Evolutionary conservation across 1,140 invertebrate species (phyloP), one percentile per base, ranked within the genome.

Genomic region (Carposina sasakii): DNA sequence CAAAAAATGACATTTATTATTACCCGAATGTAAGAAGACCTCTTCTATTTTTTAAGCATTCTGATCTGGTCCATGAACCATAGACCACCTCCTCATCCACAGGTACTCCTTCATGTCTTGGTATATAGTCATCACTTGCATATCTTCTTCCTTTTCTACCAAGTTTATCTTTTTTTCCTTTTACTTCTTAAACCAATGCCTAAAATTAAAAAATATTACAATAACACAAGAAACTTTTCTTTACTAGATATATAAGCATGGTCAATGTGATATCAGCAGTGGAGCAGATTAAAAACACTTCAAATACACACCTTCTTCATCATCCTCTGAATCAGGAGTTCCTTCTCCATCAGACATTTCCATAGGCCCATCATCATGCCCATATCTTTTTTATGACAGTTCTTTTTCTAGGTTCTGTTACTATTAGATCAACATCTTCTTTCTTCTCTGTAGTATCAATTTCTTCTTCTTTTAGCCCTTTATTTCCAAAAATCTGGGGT

Each of bases 401-500:
- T 48, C 98, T 88, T 68, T 96, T 87, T 55, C 98, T 85, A 1
- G 98, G 98, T 81, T 99, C 97, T 36, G 95, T 93, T 49, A 99
- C 91, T 9, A 99, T 97, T 54, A 99, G 86, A 67, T 98, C 95
- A 78, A 91, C 90, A 61, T 92, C 92, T 58, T 92, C 90, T 76
- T 93, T 91, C 62, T 93, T 91, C 66, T 96, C 95, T 44, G 97
- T 96, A 0, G 95, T 92, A 84, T 99, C 97, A 54, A 99, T 95
- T 75, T 99, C 97, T 1, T 98, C 98, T 83, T 97, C 98, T 73
- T 98, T 99, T 1, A 98, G 98, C 98, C 98, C 99, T 86, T 99
- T 99, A 65, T n/a, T 98, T 98, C 98, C 98, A 99, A 83, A 99
- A 99, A 69, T 99, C 96, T n/a, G 8, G 98, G 98, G 90, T 99